Evolutionary conservation across 2,888 invertebrate genomes (phyloP), one percentile per base, ranked within the genome.

Genomic region (Cataglyphis rosenhaueri): DNA sequence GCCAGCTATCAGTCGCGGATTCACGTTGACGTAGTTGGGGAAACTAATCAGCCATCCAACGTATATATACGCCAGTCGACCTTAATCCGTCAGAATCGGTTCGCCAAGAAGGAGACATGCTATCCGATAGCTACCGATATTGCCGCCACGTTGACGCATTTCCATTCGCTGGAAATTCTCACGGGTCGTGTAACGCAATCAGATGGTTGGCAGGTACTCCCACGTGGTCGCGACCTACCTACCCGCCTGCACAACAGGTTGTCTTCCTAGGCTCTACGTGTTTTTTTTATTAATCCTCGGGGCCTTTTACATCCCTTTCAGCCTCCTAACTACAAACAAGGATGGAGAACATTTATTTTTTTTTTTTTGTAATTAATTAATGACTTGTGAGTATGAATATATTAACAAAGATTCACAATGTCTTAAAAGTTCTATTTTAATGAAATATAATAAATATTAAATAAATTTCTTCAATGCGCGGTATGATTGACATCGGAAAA

Each of bases 131-230:
- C 48, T 82, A 68, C 66, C 62, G 83, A 85, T 85, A 85, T 82
- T 82, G 70, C 84, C 86, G 65, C 71, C 78, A 76, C 84, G 84
- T 82, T 70, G 81, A 81, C 81, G 71, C 65, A 79, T 86, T 70
- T 71, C 71, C 73, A 85, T 89, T 86, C 86, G 73, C 84, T 74
- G 65, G 84, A 87, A 86, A 85, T 85, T 75, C 89, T 74, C 85
- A 38, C 68, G 82, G 83, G 85, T 84, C 71, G 82, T 85, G 81
- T 86, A 86, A 84, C 84, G 85, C 84, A 88, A 91, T 90, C 79
- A 89, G 83, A 70, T 66, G 57, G 44, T 61, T 87, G 87, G 70
- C 88, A 86, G 84, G 84, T 88, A 87, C 65, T 87, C 85, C 85
- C 88, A 64, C 79, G 84, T 87, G 89, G 83, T 84, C 83, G 82